Evolutionary conservation across 2,113 vertebrate genomes (phyloP).

Genomic region (Sebastes schlegelii): DNA sequence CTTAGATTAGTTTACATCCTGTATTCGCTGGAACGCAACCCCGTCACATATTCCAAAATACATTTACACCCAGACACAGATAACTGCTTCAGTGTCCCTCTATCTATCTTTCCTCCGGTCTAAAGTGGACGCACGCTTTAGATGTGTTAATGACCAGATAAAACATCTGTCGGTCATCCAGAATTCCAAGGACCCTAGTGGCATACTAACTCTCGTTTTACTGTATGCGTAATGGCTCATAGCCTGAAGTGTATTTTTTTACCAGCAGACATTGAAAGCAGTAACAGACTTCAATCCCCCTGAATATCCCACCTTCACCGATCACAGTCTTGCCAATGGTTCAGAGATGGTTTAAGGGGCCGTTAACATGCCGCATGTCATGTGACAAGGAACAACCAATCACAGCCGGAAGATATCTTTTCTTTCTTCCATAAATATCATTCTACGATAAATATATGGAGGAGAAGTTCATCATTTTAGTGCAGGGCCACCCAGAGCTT

Average conservation of each 20-base stretch:
- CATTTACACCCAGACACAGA: background rate
- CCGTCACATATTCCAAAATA: background rate
- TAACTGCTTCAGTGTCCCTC: background rate
- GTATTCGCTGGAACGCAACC: background rate
- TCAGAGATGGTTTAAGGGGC: too few relatives aligned
- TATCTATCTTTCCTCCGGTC: background rate
- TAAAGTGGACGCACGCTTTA: background rate
- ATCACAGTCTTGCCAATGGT: background rate
- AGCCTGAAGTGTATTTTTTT: background rate
- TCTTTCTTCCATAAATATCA: too few relatives aligned
- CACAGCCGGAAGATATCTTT: too few relatives aligned
- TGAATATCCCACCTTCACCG: background rate
- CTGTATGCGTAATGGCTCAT: background rate
- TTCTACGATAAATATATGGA: too few relatives aligned
- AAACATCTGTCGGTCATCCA: background rate
- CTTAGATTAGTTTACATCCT: background rate
- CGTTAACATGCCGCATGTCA: too few relatives aligned
- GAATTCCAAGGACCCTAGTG: background rate
- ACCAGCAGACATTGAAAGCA: background rate
- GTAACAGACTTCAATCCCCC: background rate
- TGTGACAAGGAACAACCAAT: too few relatives aligned
- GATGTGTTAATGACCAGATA: background rate
- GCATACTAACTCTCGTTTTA: background rate
- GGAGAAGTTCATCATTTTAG: too few relatives aligned
- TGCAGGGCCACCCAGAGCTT: too few relatives aligned